Evolutionary conservation across 2,888 invertebrate species (phyloP).

Genomic region (Dicranocentrus wangi): DNA sequence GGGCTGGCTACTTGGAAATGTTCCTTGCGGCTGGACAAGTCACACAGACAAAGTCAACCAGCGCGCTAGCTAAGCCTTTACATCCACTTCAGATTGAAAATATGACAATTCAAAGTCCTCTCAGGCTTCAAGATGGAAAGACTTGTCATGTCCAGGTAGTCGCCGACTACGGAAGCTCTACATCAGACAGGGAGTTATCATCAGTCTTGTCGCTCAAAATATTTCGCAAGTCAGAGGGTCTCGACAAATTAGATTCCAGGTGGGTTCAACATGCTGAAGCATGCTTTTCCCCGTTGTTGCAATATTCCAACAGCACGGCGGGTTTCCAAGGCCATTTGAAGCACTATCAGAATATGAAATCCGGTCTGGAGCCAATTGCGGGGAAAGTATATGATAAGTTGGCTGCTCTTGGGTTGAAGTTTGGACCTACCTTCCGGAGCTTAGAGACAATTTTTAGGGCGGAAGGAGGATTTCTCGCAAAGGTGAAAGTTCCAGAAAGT

Average conservation of each 20-base stretch:
- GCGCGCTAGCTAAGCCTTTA: too few species aligned
- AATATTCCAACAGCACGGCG: too few species aligned
- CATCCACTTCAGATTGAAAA: slow-evolving; percentile 38
- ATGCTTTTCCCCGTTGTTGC: slow-evolving; percentile 43
- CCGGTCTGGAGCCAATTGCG: too few species aligned
- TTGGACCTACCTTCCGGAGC: slow-evolving; percentile 46
- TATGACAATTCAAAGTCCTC: slow-evolving; percentile 32
- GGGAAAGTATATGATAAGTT: slow-evolving; percentile 12
- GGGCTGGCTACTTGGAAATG: slow-evolving; percentile 54
- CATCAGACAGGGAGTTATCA: neutral
- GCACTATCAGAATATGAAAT: too few species aligned
- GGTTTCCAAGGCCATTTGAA: too few species aligned
- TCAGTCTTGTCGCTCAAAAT: slow-evolving; percentile 33
- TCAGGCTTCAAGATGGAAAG: slow-evolving; percentile 17
- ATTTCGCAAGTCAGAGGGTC: neutral
- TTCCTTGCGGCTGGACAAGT: slow-evolving; percentile 35
- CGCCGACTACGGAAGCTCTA: neutral
- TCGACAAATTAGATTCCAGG: slow-evolving; percentile 19
- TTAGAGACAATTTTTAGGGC: slow-evolving; percentile 14
- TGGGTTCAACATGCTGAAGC: slow-evolving; percentile 45
- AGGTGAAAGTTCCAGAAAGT: neutral
- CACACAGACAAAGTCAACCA: too few species aligned
- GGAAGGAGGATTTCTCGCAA: neutral
- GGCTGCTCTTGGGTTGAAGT: neutral
- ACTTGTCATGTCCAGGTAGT: slow-evolving; percentile 40